phyloP scores from a whole-genome alignment of 2,113 vertebrate genomes.

The Arothron firmamentum region DNA sequence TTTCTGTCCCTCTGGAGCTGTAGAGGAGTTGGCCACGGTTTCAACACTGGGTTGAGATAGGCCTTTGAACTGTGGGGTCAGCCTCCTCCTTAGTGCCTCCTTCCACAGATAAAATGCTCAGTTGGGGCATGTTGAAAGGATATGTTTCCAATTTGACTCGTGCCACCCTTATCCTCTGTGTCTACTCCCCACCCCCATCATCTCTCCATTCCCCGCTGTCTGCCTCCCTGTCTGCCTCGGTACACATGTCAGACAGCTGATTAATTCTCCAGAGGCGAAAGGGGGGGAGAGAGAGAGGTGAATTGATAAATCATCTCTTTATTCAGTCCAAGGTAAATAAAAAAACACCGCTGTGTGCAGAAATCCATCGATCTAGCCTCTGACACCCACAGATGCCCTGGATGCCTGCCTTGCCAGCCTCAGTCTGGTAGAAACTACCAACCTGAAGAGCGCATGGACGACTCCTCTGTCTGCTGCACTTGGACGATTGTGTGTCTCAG shows the following conservation, averaged over 20 bases:
- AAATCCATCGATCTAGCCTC: slow-evolving; percentile 57
- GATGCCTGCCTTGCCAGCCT: slow-evolving; percentile 63
- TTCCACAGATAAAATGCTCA: slow-evolving; percentile 68
- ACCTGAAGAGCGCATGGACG: slow-evolving; percentile 38
- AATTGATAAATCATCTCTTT: slow-evolving; percentile 77
- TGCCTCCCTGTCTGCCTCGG: slow-evolving; percentile 52
- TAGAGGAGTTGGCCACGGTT: slow-evolving; percentile 25
- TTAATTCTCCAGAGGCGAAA: slow-evolving; percentile 65
- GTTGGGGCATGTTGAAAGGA: slow-evolving; percentile 73
- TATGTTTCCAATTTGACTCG: slow-evolving; percentile 75
- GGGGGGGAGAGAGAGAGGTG: slow-evolving; percentile 38
- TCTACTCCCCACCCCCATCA: slow-evolving; percentile 27
- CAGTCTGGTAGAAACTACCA: slow-evolving; percentile 57
- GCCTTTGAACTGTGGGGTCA: slow-evolving; percentile 36
- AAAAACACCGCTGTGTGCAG: slow-evolving; percentile 59
- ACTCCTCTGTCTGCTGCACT: slow-evolving; percentile 24
- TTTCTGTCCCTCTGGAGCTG: slow-evolving; percentile 11
- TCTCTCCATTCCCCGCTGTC: slow-evolving; percentile 41
- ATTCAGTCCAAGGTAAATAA: slow-evolving; percentile 77
- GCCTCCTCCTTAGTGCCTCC: slow-evolving; percentile 41
- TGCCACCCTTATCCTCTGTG: slow-evolving; percentile 64
- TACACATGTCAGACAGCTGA: slow-evolving; percentile 82
- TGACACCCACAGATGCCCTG: slow-evolving; percentile 64
- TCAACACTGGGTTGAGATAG: slow-evolving; percentile 38
- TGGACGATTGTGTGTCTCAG: not conserved